Base-by-base conservation (phyloP, 2,888 invertebrate species). In the Yponomeuta cagnagella region DNA sequence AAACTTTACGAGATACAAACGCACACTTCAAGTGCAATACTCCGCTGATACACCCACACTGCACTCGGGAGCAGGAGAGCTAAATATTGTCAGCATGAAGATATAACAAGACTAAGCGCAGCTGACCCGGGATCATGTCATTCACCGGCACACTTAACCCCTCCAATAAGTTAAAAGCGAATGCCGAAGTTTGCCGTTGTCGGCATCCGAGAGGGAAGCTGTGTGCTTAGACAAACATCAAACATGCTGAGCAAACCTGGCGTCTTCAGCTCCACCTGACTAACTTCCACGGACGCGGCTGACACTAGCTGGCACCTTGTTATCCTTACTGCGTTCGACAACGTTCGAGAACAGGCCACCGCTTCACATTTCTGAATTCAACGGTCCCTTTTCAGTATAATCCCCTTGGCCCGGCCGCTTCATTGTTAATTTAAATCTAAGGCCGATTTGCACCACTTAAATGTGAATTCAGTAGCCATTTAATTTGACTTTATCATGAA, bases 101-200 rank as follows among this genome's bases (percentile, higher is more conserved):
- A n/a, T 9, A 67, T 67, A 67, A 67, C 31, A 33, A 33, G 43
- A 37, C 67, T 67, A 4, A 12, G 12, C 23, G 68, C 52, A 69
- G 33, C 33, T 70, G 63, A 70, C 63, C 63, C 23, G 48, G 31
- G 70, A 70, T 70, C 23, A 58, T 65, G 65, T 70, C 70, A 70
- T 23, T 48, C 48, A 48, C 9, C 15, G 31, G 48, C 48, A 48
- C 48, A 70, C 70, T 65, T 65, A 65, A 64, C 65, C 70, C 52
- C 66, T 58, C 52, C 52, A 58, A 67, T 66, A 70, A 67, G 37
- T 70, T 70, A 31, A 70, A 70, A 70, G 70, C 70, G 48, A 70
- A 70, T 48, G 66, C 67, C 70, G 12, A 67, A 66, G 70, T 70
- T 70, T 70, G 63, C 70, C 66, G 66, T 52, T 37, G 70, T 70